Conservation (phyloP, 2,113 vertebrate genomes). For the Oryzias javanicus region DNA sequence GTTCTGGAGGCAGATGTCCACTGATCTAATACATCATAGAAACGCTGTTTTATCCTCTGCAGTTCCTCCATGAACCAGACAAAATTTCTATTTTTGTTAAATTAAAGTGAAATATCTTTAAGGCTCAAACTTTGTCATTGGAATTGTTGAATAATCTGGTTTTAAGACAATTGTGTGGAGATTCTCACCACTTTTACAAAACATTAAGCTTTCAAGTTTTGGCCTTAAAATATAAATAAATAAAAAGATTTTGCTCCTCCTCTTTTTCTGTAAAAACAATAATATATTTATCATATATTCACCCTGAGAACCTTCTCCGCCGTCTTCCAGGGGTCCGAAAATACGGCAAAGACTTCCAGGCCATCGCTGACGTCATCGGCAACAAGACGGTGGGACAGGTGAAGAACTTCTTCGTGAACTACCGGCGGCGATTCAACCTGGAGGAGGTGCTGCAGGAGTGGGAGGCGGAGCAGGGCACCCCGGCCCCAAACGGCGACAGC, state of each 20-base stretch:
- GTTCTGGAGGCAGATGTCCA: neutral
- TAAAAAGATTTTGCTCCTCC: too few species aligned
- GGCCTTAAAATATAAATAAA: too few species aligned
- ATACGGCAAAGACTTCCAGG: slow-evolving; percentile 99
- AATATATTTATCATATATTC: neutral
- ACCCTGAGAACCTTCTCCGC: neutral
- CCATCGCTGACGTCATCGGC: slow-evolving; percentile 98
- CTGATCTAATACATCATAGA: neutral
- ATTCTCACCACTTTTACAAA: too few species aligned
- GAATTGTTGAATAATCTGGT: too few species aligned
- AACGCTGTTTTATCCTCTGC: neutral
- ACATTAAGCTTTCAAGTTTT: too few species aligned
- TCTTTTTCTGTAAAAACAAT: too few species aligned
- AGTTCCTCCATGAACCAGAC: neutral
- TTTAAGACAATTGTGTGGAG: too few species aligned
- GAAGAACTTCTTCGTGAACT: slow-evolving; percentile 99
- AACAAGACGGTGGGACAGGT: slow-evolving; percentile 99
- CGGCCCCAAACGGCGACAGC: slow-evolving; percentile 90
- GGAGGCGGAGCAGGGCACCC: slow-evolving; percentile 98
- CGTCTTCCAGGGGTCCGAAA: slow-evolving; percentile 89
- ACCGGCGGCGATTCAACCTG: slow-evolving; percentile 98
- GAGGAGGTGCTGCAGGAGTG: slow-evolving; percentile 99
- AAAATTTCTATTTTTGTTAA: too few species aligned
- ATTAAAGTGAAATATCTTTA: too few species aligned
- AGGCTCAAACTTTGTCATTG: too few species aligned